Evolutionary conservation across 2,113 vertebrate genomes (phyloP).

Genomic region (Azemiops feae): DNA sequence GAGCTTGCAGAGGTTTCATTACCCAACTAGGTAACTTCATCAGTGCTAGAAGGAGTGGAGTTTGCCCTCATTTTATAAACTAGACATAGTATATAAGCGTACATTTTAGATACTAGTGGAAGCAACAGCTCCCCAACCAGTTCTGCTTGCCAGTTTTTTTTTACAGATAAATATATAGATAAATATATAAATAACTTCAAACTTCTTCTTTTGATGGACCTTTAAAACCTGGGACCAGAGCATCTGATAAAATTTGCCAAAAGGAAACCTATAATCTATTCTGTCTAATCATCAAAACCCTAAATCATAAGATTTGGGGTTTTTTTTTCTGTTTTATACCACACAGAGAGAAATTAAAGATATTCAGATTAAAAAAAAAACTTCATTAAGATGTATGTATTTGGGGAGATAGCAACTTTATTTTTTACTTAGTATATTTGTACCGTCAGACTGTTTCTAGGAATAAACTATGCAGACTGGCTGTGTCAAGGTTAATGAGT

Average conservation of each 20-base stretch:
- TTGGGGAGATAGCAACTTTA: neutral
- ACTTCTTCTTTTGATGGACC: neutral
- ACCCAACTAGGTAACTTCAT: too few species aligned
- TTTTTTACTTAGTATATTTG: neutral
- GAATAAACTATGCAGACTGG: neutral
- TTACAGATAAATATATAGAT: too few species aligned
- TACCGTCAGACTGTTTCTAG: neutral
- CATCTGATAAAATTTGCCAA: neutral
- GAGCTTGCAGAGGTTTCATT: too few species aligned
- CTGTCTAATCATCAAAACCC: neutral
- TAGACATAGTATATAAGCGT: too few species aligned
- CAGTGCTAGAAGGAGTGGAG: too few species aligned
- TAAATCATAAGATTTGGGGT: neutral
- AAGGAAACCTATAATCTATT: neutral
- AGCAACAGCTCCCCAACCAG: too few species aligned
- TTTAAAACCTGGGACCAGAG: neutral
- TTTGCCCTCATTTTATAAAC: too few species aligned
- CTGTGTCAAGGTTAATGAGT: neutral
- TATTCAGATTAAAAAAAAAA: neutral
- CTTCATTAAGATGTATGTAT: neutral
- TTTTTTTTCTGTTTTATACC: neutral
- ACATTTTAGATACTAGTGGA: too few species aligned
- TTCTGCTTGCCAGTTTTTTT: too few species aligned
- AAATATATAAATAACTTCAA: too few species aligned
- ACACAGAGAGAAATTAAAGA: neutral